These are phyloP conservation scores for Sylvilagus floridanus DNA, from an alignment of 2,797 vertebrate genomes.

Conservation along the genomic window DNA sequence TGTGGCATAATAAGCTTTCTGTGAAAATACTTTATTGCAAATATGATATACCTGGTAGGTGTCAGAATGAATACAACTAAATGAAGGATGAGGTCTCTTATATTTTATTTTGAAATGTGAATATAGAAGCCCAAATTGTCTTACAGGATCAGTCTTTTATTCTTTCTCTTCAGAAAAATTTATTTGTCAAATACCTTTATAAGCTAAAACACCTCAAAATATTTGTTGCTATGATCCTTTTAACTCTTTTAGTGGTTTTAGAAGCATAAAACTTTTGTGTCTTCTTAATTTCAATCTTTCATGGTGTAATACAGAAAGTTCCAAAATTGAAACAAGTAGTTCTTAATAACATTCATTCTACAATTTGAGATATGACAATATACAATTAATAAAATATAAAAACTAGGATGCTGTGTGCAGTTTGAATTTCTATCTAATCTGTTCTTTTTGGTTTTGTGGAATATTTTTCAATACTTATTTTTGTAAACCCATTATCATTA, in stretches of 20 bases:
- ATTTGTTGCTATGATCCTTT: background rate
- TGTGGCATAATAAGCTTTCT: background rate
- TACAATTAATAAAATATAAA: background rate
- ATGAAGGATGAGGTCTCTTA: background rate
- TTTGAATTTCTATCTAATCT: background rate
- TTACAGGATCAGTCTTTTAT: background rate
- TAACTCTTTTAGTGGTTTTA: conserved; percentile 25
- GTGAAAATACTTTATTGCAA: background rate
- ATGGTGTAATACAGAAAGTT: background rate
- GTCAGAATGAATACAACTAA: background rate
- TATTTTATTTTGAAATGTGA: background rate
- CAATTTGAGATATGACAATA: background rate
- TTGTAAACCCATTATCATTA: background rate
- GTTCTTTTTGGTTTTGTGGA: background rate
- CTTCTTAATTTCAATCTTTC: background rate
- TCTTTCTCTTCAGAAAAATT: background rate
- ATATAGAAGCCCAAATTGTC: background rate
- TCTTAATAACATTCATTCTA: background rate
- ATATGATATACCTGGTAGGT: background rate
- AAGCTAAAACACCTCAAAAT: background rate
- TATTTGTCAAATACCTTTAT: background rate
- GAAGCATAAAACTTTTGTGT: background rate
- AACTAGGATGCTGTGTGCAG: background rate
- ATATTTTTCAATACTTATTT: background rate
- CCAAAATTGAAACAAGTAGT: background rate